Evolutionary conservation across 1,140 invertebrate species (phyloP), one percentile per base, ranked within the genome.

Genomic region (Saccostrea echinata): DNA sequence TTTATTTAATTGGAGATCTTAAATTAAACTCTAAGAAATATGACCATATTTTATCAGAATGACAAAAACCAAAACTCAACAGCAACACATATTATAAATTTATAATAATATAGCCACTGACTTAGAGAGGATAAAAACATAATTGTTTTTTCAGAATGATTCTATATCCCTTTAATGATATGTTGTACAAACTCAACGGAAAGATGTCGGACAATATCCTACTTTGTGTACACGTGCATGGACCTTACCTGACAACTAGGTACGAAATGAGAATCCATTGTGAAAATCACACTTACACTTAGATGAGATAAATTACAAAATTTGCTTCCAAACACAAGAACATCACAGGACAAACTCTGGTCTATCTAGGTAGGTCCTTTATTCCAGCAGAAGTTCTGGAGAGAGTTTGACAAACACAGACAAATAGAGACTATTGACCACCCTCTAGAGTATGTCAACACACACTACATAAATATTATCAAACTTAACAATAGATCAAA

Each of bases 391-490:
- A 18, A 27, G 12, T 12, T 27, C 11, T 13, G 9, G 68, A 76
- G 16, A 76, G 30, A 76, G 30, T 3, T 33, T 76, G 24, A 33
- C 24, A 76, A 16, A 27, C 24, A 76, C 13, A n/a, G 16, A 27
- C 27, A 33, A 30, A 76, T 27, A 76, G 30, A 76, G 30, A 76
- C 68, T 76, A 76, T 76, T 76, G 68, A 76, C 24, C 13, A 76
- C 3, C 16, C 27, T 33, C 24, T 33, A 27, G 6, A 33, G 30
- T 9, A 13, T 76, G 68, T 76, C 13, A 76, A 76, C 16, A 33
- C 68, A 30, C 68, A 30, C 68, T 30, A 33, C 24, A 76, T 76
- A 76, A 76, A 76, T 76, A 76, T 76, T 76, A 33, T 76, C 68
- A 76, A 2, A 30, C 68, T 30, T 27, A 64, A 76, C 27, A 30